Conservation (phyloP, 2,113 vertebrate species). For the Corythoichthys haematopterus region DNA sequence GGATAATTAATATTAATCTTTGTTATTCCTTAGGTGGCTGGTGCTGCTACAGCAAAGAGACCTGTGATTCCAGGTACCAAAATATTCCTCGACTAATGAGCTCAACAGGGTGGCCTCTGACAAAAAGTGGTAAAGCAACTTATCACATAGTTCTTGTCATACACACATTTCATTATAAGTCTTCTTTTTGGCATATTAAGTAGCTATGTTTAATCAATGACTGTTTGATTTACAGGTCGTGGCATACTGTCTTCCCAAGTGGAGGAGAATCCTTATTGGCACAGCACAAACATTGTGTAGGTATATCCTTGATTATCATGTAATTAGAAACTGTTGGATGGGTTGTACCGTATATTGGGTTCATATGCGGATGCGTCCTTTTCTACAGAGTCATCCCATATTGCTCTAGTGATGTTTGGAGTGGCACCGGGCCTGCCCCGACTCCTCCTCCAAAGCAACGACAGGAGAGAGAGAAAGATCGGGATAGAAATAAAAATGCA, state of each 20-base stretch:
- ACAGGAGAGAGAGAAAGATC: slow-evolving; percentile 58
- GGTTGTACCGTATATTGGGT: background rate
- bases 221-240: slow-evolving; percentile 62
- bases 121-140: slow-evolving; percentile 65
- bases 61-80: slow-evolving; percentile 78
- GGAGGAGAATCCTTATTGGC: slow-evolving; percentile 79
- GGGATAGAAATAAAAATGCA: slow-evolving; percentile 42
- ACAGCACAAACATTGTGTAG: slow-evolving; percentile 80
- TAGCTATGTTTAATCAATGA: slow-evolving; percentile 16
- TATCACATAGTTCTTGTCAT: background rate
- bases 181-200: background rate
- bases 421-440: slow-evolving; percentile 69
- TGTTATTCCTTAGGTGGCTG: slow-evolving; percentile 73
- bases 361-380: slow-evolving; percentile 11
- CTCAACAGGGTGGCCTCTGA: slow-evolving; percentile 72
- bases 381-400: slow-evolving; percentile 77
- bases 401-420: slow-evolving; percentile 83
- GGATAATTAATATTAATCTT: slow-evolving; percentile 58
- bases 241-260: slow-evolving; percentile 74
- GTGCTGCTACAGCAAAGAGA: slow-evolving; percentile 80
- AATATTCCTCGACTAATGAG: slow-evolving; percentile 77
- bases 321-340: background rate
- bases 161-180: background rate
- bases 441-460: slow-evolving; percentile 46
- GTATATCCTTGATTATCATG: slow-evolving; percentile 25